These are phyloP conservation scores for Spilosoma lubricipeda DNA, from an alignment of 2,888 invertebrate genomes.

Conservation along the genomic window DNA sequence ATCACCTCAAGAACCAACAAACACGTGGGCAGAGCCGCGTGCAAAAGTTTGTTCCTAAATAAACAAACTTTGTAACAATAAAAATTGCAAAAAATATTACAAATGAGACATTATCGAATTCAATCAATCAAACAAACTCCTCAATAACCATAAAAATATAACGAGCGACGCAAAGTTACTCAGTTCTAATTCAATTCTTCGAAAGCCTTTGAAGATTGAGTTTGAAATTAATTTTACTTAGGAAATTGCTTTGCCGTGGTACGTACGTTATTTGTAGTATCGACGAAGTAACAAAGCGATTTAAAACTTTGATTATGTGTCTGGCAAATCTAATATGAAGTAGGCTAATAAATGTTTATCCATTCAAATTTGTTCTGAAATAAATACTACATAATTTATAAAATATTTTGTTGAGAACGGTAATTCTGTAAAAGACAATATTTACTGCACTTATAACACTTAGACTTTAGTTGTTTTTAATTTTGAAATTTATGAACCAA, in stretches of 20 bases:
- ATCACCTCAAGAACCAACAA: no score
- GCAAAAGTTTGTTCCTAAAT: no score
- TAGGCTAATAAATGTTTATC: no score
- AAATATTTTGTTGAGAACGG: no score
- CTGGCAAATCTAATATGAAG: no score
- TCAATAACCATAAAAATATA: neutral
- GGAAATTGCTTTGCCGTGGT: neutral
- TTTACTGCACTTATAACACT: no score
- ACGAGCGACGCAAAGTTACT: constrained; percentile 8
- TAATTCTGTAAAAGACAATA: no score
- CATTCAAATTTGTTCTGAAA: no score
- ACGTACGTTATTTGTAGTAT: neutral
- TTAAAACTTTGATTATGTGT: neutral
- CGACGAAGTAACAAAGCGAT: neutral
- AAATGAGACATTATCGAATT: neutral
- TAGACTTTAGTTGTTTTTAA: neutral
- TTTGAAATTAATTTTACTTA: neutral
- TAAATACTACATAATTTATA: no score
- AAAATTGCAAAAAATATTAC: neutral
- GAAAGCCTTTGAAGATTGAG: neutral
- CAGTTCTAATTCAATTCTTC: constrained; percentile 2
- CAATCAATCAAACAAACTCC: neutral
- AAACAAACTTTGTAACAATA: no score
- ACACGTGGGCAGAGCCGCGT: no score
- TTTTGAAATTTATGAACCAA: no score